phyloP scores from a whole-genome alignment of 1,140 invertebrate genomes.

The Orchesella cincta region DNA sequence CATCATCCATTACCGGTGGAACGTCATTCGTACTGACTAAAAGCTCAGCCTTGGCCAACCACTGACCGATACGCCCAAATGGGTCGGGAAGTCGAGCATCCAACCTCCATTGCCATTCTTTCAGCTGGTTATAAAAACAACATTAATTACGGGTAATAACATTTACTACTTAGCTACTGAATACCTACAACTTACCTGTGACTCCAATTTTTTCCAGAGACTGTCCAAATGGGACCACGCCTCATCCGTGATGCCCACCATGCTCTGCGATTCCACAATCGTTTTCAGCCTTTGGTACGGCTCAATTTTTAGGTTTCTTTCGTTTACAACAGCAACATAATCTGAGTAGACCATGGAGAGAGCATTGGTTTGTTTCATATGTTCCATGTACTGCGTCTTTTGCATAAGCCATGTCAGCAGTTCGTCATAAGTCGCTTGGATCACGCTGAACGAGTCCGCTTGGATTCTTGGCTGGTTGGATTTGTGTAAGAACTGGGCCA shows the following conservation, averaged over 20 bases:
- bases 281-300: conserved; percentile 72
- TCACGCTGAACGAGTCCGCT: conserved; percentile 69
- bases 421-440: conserved; percentile 77
- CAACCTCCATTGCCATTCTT: conserved; percentile 80
- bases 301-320: conserved; percentile 68
- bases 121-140: conserved; percentile 62
- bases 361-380: conserved; percentile 67
- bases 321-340: conserved; percentile 69
- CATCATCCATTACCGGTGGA: conserved; percentile 76
- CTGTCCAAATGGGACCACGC: conserved; percentile 75
- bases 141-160: background rate
- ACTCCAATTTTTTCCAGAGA: conserved; percentile 75
- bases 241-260: conserved; percentile 75
- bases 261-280: conserved; percentile 73
- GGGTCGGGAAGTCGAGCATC: conserved; percentile 81
- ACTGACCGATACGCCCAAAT: conserved; percentile 81
- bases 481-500: conserved; percentile 96
- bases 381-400: conserved; percentile 70
- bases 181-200: conserved; percentile 61
- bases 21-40: conserved; percentile 69
- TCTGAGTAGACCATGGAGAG: conserved; percentile 68
- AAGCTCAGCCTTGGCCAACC: conserved; percentile 83
- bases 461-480: conserved; percentile 75
- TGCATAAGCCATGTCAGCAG: conserved; percentile 78
- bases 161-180: no score